Conservation (phyloP, 2,888 invertebrate species). For the Cosmorhoe ocellata region DNA sequence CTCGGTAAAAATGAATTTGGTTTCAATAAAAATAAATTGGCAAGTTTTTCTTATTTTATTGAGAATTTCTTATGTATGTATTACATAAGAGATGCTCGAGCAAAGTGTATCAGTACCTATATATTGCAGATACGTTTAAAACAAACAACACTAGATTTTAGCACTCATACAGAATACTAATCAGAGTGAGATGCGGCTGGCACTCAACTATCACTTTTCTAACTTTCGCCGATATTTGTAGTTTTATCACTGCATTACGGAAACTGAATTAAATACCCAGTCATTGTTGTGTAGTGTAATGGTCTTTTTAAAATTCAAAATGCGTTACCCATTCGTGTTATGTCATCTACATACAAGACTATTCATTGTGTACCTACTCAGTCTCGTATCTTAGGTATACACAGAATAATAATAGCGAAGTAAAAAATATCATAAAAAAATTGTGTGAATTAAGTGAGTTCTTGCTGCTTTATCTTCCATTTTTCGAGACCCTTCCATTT, state of each 20-base stretch:
- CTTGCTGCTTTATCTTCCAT: too few species aligned
- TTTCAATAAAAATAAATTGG: too few species aligned
- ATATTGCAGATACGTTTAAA: constrained; percentile 17
- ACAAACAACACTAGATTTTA: constrained; percentile 36
- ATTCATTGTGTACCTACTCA: constrained; percentile 7
- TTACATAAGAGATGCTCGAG: too few species aligned
- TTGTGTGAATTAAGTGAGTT: too few species aligned
- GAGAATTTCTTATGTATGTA: too few species aligned
- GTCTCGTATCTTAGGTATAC: neutral
- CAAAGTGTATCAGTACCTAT: too few species aligned
- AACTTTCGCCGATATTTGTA: constrained; percentile 44
- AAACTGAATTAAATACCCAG: constrained; percentile 18
- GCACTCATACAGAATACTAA: constrained; percentile 40
- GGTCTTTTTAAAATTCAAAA: neutral
- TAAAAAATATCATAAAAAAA: too few species aligned
- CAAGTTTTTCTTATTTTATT: too few species aligned
- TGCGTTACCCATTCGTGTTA: constrained; percentile 2
- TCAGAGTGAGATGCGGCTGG: constrained; percentile 25
- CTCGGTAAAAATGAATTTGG: too few species aligned
- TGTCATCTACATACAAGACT: neutral
- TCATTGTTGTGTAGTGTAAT: constrained; percentile 11
- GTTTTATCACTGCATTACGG: constrained; percentile 30
- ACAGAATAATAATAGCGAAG: too few species aligned
- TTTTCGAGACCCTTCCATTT: too few species aligned
- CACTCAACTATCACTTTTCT: constrained; percentile 34